Conservation (phyloP, 2,888 invertebrate genomes). For the Heliconius hortense region DNA sequence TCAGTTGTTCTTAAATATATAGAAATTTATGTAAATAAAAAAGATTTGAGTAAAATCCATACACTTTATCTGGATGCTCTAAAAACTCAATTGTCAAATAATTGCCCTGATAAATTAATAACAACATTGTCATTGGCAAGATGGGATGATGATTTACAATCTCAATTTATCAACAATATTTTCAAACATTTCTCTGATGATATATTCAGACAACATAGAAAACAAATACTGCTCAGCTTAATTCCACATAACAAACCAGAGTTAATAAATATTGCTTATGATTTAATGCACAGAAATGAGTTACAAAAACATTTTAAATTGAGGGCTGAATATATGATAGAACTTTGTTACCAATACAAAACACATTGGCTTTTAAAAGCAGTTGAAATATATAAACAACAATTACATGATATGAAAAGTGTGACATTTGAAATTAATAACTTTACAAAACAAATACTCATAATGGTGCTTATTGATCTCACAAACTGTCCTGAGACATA, state of each 20-base stretch:
- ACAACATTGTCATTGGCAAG: constrained; percentile 65
- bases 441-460: constrained; percentile 76
- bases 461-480: constrained; percentile 76
- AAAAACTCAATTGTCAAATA: constrained; percentile 61
- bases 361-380: constrained; percentile 77
- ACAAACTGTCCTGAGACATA: constrained; percentile 75
- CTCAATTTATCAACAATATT: constrained; percentile 60
- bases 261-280: constrained; percentile 60
- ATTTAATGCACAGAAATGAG: constrained; percentile 69
- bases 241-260: constrained; percentile 68
- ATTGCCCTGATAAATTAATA: constrained; percentile 64
- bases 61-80: constrained; percentile 62
- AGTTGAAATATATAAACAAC: constrained; percentile 70
- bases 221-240: constrained; percentile 72
- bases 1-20: constrained; percentile 60
- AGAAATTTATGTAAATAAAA: constrained; percentile 51
- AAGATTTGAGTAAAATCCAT: constrained; percentile 60
- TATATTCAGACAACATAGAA: constrained; percentile 65
- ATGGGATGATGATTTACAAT: constrained; percentile 61
- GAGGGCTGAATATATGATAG: constrained; percentile 77
- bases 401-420: constrained; percentile 73
- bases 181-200: constrained; percentile 65
- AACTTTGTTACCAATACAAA: constrained; percentile 75
- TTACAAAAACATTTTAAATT: constrained; percentile 71
- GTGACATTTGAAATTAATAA: constrained; percentile 77